Percentiles rank a stretch among this genome's conserved stretches.
Evolutionary conservation across 2,888 invertebrate species (phyloP).

Genomic region (Chromoteleia sp.): DNA sequence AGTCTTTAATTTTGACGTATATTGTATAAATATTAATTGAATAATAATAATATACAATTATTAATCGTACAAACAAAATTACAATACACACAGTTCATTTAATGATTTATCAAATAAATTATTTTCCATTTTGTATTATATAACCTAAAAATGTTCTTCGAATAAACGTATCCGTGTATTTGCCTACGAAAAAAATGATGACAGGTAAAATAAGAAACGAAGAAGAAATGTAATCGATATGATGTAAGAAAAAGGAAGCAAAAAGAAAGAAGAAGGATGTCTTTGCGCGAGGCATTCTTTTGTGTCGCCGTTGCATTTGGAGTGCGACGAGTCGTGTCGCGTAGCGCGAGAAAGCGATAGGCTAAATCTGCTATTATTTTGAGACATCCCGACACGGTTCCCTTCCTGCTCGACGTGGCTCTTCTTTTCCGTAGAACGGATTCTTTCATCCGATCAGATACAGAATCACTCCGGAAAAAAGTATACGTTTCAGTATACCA

Average conservation of each 20-base stretch:
- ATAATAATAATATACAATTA: too few species aligned
- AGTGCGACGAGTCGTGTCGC: slow-evolving; percentile 76
- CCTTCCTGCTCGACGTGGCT: slow-evolving; percentile 64
- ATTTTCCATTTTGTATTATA: too few species aligned
- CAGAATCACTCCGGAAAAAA: slow-evolving; percentile 72
- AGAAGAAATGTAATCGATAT: slow-evolving; percentile 29
- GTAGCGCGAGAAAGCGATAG: slow-evolving; percentile 75
- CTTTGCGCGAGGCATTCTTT: slow-evolving; percentile 49
- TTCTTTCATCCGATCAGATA: slow-evolving; percentile 66
- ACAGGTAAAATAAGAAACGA: slow-evolving; percentile 14
- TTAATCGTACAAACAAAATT: too few species aligned
- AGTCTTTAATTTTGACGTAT: too few species aligned
- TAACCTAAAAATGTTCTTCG: too few species aligned
- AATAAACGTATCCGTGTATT: too few species aligned
- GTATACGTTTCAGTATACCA: slow-evolving; percentile 74
- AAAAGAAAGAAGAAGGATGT: slow-evolving; percentile 31
- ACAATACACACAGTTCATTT: too few species aligned
- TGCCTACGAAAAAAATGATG: not conserved
- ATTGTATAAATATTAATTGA: too few species aligned
- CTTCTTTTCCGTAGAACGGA: slow-evolving; percentile 69
- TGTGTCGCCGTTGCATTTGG: slow-evolving; percentile 46
- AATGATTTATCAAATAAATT: too few species aligned
- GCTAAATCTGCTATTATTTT: slow-evolving; percentile 73
- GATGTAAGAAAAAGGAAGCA: slow-evolving; percentile 25
- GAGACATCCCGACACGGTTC: slow-evolving; percentile 72